Evolutionary conservation across 2,113 vertebrate species (phyloP).

Genomic region (Scytalopus superciliaris): DNA sequence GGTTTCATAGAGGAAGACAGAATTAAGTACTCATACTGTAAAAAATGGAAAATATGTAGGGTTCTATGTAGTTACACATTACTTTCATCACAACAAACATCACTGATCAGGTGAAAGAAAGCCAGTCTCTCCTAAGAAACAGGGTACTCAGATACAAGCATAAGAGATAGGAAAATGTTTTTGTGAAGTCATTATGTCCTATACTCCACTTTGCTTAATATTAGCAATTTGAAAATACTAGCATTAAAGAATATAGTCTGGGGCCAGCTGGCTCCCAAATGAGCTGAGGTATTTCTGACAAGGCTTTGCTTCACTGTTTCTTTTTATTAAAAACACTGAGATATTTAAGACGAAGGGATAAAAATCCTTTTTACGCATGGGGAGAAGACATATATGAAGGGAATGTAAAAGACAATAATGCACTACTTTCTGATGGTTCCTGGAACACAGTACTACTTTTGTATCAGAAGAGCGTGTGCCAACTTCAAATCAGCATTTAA

Average conservation of each 20-base stretch:
- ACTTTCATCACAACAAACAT: not conserved
- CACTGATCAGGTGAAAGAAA: not conserved
- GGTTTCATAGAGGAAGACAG: not conserved
- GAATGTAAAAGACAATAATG: conserved; percentile 78
- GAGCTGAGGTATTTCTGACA: not conserved
- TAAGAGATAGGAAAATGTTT: not conserved
- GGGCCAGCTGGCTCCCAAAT: not conserved
- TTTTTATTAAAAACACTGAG: conserved; percentile 19
- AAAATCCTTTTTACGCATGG: conserved; percentile 32
- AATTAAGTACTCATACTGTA: not conserved
- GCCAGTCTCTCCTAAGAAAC: not conserved
- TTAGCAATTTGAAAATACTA: conserved; percentile 9
- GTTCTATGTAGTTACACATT: not conserved
- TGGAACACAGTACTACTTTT: conserved; percentile 80
- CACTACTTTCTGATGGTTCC: conserved; percentile 65
- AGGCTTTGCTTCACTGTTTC: conserved; percentile 7
- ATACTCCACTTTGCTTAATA: not conserved
- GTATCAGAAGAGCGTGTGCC: conserved; percentile 71
- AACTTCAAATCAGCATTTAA: conserved; percentile 80
- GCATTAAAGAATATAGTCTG: not conserved
- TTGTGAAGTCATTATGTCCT: not conserved
- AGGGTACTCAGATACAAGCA: not conserved
- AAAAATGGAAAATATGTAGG: not conserved
- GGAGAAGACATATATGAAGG: conserved; percentile 51
- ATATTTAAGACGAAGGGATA: conserved; percentile 15